These are phyloP conservation scores for Dreissena rostriformis DNA, from an alignment of 1,140 invertebrate species.

Conservation along the genomic window DNA sequence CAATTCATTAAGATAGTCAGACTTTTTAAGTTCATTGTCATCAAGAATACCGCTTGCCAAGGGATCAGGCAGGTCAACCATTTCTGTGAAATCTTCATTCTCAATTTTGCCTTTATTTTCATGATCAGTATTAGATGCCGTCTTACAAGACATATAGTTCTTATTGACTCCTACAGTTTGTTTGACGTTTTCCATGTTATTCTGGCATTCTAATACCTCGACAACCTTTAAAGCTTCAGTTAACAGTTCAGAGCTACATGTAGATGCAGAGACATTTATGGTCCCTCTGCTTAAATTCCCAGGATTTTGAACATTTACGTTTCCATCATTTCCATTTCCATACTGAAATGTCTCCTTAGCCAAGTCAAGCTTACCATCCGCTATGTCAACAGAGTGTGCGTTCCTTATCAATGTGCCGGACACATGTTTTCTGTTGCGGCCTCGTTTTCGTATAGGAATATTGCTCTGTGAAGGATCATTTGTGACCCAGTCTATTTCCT, in stretches of 20 bases:
- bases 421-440: conserved; percentile 23
- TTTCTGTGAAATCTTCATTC: not conserved
- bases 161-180: not conserved
- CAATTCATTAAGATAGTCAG: conserved; percentile 11
- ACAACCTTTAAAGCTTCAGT: no score
- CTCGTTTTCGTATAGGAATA: conserved; percentile 50
- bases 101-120: conserved; percentile 2
- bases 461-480: conserved; percentile 49
- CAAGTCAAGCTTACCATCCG: no score
- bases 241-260: no score
- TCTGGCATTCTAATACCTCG: no score
- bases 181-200: no score
- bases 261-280: not conserved
- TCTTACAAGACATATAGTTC: no score
- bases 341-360: no score
- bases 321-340: no score
- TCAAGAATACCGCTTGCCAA: conserved; percentile 39
- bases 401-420: not conserved
- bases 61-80: conserved; percentile 34
- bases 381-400: not conserved
- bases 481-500: conserved; percentile 39
- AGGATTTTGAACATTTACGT: no score
- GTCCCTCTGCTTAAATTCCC: not conserved
- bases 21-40: conserved; percentile 46
- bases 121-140: not conserved